A percentile compares a stretch with the other conserved stretches of the same genome.
These are phyloP conservation scores for Periplaneta americana DNA, from an alignment of 1,140 invertebrate species.

Conservation along the genomic window DNA sequence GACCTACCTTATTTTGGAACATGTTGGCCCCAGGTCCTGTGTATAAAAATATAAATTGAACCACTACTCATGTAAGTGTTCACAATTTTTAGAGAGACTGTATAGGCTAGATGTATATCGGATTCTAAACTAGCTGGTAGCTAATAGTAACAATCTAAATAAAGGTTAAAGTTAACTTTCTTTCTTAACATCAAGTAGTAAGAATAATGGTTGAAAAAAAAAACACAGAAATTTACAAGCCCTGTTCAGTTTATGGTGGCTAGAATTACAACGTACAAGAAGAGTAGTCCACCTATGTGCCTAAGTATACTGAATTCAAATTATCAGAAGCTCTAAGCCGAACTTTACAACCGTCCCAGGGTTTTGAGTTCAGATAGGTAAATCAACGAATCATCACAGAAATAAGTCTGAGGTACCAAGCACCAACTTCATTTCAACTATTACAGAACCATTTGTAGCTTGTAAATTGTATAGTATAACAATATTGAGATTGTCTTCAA, in stretches of 20 bases:
- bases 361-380: background rate
- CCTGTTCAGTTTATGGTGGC: background rate
- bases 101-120: too few species aligned
- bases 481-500: background rate
- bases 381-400: background rate
- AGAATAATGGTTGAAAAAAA: too few species aligned
- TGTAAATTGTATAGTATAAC: background rate
- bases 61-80: too few species aligned
- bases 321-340: background rate
- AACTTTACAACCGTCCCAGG: background rate
- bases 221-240: too few species aligned
- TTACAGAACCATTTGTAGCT: background rate
- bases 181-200: too few species aligned
- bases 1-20: too few species aligned
- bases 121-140: too few species aligned
- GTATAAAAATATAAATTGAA: too few species aligned
- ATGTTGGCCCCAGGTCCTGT: too few species aligned
- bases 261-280: background rate
- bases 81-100: too few species aligned
- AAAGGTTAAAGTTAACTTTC: too few species aligned
- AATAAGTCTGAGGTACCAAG: background rate
- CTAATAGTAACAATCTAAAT: too few species aligned
- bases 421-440: background rate
- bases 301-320: background rate
- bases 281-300: background rate